Base-by-base conservation (phyloP, 2,888 invertebrate genomes). In the Branchellion lobata region DNA sequence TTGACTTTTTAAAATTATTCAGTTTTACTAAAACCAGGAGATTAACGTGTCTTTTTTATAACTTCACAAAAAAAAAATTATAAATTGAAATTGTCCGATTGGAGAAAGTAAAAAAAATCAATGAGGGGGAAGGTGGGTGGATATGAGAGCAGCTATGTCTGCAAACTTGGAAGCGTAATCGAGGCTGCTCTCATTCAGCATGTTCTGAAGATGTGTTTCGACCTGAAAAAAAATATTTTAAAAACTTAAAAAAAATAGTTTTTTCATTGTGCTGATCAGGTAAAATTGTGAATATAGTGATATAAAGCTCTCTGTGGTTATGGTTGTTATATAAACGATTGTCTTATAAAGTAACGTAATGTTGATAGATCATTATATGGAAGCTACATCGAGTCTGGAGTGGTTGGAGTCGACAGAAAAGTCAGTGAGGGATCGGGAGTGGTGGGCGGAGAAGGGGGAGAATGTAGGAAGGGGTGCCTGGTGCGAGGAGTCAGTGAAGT, bases 81-180 rank as follows among this genome's bases (percentile, higher is more conserved):
- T n/a, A n/a, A n/a, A n/a, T n/a, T n/a, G n/a, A n/a, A n/a, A n/a
- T n/a, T n/a, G n/a, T n/a, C n/a, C n/a, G n/a, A n/a, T n/a, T n/a
- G n/a, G n/a, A n/a, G n/a, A 40, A 40, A 14, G 40, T 5, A 14
- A 8, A 40, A 40, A 40, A 14, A 14, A 8, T 57, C 61, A 57
- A 14, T 57, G 61, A 24, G 61, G n/a, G 3, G 61, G 61, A 24
- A 57, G 61, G 61, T 57, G 61, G 24, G 61, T 24, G 61, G 77
- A 77, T 0, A 77, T 33, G n/a, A 51, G 61, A 36, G 61, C 65
- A 3, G 77, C 77, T 14, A 77, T 65, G 57, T 77, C 77, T 33
- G 77, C 77, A 65, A 77, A 77, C 36, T 57, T 77, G 3, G 77
- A 31, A 65, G 77, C 77, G 53, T 77, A 77, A 65, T 77, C 77